phyloP scores from a whole-genome alignment of 92 coral and sea anemone genomes.

The Porites rus region DNA sequence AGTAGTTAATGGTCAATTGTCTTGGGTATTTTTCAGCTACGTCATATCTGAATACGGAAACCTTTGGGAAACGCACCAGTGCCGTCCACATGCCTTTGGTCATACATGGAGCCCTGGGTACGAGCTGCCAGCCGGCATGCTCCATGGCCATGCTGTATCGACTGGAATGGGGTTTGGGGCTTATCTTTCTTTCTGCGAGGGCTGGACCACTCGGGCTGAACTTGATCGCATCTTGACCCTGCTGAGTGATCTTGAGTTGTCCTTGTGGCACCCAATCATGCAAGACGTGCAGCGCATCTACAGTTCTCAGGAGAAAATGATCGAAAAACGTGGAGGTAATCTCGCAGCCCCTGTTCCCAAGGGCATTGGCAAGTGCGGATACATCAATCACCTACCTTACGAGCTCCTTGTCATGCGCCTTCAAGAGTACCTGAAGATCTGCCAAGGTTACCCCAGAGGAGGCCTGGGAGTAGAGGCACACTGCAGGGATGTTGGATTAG shows the following conservation, averaged over 20 bases:
- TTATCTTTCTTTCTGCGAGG: constrained; percentile 59
- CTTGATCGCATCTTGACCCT: constrained; percentile 67
- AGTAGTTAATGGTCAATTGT: too few relatives aligned
- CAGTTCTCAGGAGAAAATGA: constrained; percentile 51
- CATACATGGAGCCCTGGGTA: constrained; percentile 79
- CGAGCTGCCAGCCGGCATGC: constrained; percentile 78
- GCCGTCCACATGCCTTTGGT: constrained; percentile 81
- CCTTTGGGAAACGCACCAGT: constrained; percentile 77
- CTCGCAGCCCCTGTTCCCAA: constrained; percentile 77
- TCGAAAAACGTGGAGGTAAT: constrained; percentile 73
- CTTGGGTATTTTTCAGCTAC: constrained; percentile 23
- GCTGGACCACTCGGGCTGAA: constrained; percentile 60
- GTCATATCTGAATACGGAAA: constrained; percentile 73
- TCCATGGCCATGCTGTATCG: constrained; percentile 81
- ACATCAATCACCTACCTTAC: constrained; percentile 58
- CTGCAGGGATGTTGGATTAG: constrained; percentile 77
- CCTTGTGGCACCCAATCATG: constrained; percentile 81
- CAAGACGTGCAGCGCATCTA: constrained; percentile 40
- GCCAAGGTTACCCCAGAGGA: constrained; percentile 64
- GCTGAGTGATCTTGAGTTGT: constrained; percentile 60
- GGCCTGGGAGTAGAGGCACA: constrained; percentile 75
- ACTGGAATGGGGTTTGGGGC: constrained; percentile 84
- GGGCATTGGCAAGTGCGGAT: constrained; percentile 76
- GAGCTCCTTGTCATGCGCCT: constrained; percentile 63
- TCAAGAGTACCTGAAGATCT: constrained; percentile 58